These are phyloP conservation scores for Hypomecis punctinalis DNA, from an alignment of 2,888 invertebrate species.

Conservation along the genomic window DNA sequence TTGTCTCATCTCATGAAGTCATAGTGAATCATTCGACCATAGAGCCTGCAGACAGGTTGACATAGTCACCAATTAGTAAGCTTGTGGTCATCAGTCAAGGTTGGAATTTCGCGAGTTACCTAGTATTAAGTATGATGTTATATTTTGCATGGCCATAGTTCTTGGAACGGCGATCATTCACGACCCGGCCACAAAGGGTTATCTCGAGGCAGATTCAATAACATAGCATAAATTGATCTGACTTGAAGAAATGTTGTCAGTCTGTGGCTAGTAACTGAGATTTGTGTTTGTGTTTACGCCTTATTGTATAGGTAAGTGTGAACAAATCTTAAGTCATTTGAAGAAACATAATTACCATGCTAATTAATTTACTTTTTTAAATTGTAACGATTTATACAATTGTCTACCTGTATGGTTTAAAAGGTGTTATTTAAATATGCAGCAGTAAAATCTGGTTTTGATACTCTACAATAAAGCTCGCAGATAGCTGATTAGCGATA, in stretches of 20 bases:
- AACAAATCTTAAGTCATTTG: not conserved
- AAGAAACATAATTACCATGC: too few relatives aligned
- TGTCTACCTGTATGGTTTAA: too few relatives aligned
- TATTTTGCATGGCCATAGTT: constrained; percentile 67
- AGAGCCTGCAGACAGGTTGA: constrained; percentile 47
- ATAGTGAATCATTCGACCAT: constrained; percentile 58
- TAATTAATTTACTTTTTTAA: too few relatives aligned
- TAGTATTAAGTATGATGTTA: constrained; percentile 35
- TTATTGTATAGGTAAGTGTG: constrained; percentile 44
- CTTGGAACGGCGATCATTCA: constrained; percentile 74
- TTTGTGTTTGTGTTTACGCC: constrained; percentile 40
- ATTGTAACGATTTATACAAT: too few relatives aligned
- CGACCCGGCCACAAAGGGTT: constrained; percentile 68
- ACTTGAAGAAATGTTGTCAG: constrained; percentile 64
- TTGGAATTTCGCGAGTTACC: constrained; percentile 49
- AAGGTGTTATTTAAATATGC: too few relatives aligned
- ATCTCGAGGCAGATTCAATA: constrained; percentile 68
- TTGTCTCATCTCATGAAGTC: constrained; percentile 55
- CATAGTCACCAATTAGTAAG: constrained; percentile 56
- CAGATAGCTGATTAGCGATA: too few relatives aligned
- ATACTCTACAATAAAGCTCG: too few relatives aligned
- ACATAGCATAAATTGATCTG: constrained; percentile 74
- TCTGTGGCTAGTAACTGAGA: constrained; percentile 49
- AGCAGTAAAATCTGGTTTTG: too few relatives aligned
- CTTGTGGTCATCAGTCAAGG: constrained; percentile 59